Percentiles rank a stretch among this genome's conserved stretches.
These are phyloP conservation scores for Atractosteus spatula DNA, from an alignment of 2,113 vertebrate species.

Conservation along the genomic window DNA sequence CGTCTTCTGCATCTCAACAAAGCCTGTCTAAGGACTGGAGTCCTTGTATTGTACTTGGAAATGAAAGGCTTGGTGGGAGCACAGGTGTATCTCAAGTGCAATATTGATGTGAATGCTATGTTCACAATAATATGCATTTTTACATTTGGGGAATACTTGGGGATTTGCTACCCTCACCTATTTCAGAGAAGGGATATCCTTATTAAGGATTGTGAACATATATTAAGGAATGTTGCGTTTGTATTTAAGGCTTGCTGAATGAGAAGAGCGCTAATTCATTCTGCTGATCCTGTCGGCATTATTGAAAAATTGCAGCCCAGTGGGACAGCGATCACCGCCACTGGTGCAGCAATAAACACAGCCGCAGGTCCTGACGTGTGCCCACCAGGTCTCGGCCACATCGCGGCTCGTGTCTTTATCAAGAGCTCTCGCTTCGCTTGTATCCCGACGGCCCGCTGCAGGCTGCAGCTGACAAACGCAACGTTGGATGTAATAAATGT, in stretches of 20 bases:
- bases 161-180: slow-evolving; percentile 44
- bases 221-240: slow-evolving; percentile 56
- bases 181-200: slow-evolving; percentile 59
- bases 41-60: slow-evolving; percentile 41
- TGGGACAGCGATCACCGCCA: neutral
- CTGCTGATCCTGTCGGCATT: neutral
- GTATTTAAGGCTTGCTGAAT: slow-evolving; percentile 43
- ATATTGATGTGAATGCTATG: slow-evolving; percentile 50
- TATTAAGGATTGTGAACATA: slow-evolving; percentile 56
- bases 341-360: slow-evolving; percentile 47
- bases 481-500: slow-evolving; percentile 52
- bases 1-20: too few relatives aligned
- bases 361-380: neutral
- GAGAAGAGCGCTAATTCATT: too few relatives aligned
- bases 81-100: slow-evolving; percentile 33
- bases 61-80: slow-evolving; percentile 27
- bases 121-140: slow-evolving; percentile 43
- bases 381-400: too few relatives aligned
- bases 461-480: slow-evolving; percentile 47
- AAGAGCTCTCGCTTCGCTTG: too few relatives aligned
- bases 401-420: too few relatives aligned
- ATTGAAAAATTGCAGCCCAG: neutral
- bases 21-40: too few relatives aligned
- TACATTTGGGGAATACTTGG: slow-evolving; percentile 38
- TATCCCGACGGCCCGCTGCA: slow-evolving; percentile 38